Evolutionary conservation across 2,888 invertebrate species (phyloP), one percentile per base, ranked within the genome.

Genomic region (Hoplodrina ambigua): DNA sequence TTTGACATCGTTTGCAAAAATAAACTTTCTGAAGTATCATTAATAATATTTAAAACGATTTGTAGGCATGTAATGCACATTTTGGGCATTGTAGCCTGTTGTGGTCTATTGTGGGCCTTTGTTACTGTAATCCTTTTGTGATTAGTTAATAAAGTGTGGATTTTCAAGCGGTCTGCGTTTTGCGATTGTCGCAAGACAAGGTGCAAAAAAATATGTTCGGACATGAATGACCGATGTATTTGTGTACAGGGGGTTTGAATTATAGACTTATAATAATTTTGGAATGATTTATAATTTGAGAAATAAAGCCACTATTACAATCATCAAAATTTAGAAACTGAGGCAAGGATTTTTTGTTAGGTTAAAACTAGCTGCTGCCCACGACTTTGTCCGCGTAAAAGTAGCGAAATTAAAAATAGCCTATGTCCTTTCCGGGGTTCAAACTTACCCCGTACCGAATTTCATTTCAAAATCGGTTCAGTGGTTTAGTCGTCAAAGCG

Each of bases 171-270:
- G 91, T 79, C 87, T 89, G 88, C 89, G 81, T 86, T 88, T 85
- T 84, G 84, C 70, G 76, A 83, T 85, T 86, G 88, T 78, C 75
- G 85, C 75, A 75, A 88, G 87, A 89, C 89, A 92, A 91, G 92
- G 88, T 91, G 91, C 90, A 92, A 94, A 94, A 93, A 92, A 90
- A 90, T 86, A 74, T 85, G 85, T 81, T 84, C 82, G 89, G 88
- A 90, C 91, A 89, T 91, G 90, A 94, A 93, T 94, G 94, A 93
- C 93, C 93, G 88, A 88, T 89, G 77, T 69, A 79, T 78, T 56
- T 53, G n/a, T 83, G 57, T 88, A 94, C 85, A 90, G 86, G 89
- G 19, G 87, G 92, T 53, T 72, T 33, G 74, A n/a, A 17, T 20
- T 56, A 2, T 59, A 1, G 3, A 17, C 10, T 1, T 58, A 13